Evolutionary conservation across 2,113 vertebrate species (phyloP), one percentile per base, ranked within the genome.

Genomic region (Paedocypris sp.): DNA sequence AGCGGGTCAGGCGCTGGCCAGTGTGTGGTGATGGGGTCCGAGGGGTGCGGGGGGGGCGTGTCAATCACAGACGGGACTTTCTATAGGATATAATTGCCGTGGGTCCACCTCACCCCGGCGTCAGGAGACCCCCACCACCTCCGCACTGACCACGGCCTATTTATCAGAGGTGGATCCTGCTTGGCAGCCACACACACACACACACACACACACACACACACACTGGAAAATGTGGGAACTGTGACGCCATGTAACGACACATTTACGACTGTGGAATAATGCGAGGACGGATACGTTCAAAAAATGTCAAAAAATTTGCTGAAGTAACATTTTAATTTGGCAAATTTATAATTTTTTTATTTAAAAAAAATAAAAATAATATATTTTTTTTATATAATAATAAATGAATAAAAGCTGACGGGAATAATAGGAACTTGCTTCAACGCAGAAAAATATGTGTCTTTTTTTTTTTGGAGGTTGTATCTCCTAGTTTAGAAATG

Each of bases 211-310:
- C 29, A 19, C 32, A 63, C 60, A 41, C 47, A 47, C 47, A 48
- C 54, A 39, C 41, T 28, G 31, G 28, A 23, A 89, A 83, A 84
- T 84, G 87, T 81, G 81, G 82, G 85, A 73, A 88, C 87, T 86
- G 78, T 84, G 87, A 82, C 83, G 80, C 83, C 87, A 83, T 89
- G 88, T 88, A 86, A 82, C 85, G 88, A 87, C 88, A 89, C 83
- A 88, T 89, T 90, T 89, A 89, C 86, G 87, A 89, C 88, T 84
- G 88, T 80, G 78, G 70, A 56, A 86, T 85, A 86, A 87, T 88
- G 88, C n/a, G n/a, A 83, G 88, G 88, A 87, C 88, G 88, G 85
- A 78, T 84, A 77, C 88, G 88, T 89, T 88, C 89, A 86, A n/a
- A n/a, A n/a, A n/a, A n/a, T n/a, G n/a, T n/a, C n/a, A n/a, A n/a